These are phyloP conservation scores for Blennius ocellaris DNA, from an alignment of 2,113 vertebrate species.

Conservation along the genomic window DNA sequence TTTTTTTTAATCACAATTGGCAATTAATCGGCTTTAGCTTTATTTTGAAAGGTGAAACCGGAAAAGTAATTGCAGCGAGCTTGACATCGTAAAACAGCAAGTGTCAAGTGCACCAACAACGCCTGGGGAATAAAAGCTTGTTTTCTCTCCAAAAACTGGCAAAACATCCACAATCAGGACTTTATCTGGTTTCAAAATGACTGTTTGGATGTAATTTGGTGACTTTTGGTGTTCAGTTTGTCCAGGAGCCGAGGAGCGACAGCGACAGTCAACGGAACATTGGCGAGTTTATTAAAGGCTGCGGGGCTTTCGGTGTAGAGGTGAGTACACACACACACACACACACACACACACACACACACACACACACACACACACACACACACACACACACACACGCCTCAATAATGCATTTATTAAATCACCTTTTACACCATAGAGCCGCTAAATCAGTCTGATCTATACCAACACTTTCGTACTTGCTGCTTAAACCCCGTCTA, in stretches of 20 bases:
- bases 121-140: conserved; percentile 14
- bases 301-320: conserved; percentile 89
- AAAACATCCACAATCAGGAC: background rate
- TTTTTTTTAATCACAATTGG: no score
- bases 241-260: conserved; percentile 90
- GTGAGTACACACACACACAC: conserved; percentile 79
- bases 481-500: no score
- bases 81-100: conserved; percentile 42
- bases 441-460: rapidly evolving
- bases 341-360: background rate
- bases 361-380: no score
- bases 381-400: no score
- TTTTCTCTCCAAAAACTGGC: background rate
- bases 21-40: background rate
- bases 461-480: rapidly evolving
- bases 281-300: conserved; percentile 91
- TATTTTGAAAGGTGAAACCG: conserved; percentile 49
- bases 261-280: conserved; percentile 92
- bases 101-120: conserved; percentile 39
- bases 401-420: background rate
- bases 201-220: background rate
- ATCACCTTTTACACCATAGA: background rate
- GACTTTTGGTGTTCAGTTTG: conserved; percentile 78
- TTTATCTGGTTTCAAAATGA: rapidly evolving
- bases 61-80: background rate